Evolutionary conservation across 2,113 vertebrate genomes (phyloP), one percentile per base, ranked within the genome.

Genomic region (Cinclus mexicanus): DNA sequence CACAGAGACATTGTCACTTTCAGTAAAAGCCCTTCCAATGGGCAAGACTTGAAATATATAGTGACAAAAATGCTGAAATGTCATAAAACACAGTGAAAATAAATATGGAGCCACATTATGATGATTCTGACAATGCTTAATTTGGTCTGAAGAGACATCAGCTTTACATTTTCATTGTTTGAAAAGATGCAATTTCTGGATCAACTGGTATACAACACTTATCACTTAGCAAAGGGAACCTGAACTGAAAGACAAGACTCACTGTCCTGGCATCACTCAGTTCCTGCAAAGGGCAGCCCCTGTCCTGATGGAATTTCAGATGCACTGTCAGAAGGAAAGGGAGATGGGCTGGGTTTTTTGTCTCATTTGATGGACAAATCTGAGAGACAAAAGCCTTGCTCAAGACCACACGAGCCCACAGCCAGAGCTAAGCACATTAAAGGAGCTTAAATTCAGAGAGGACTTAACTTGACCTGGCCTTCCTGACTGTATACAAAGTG

Each of bases 11-110:
- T 2, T 11, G n/a, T 10, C 23, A 5, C 46, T 42, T 70, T 63
- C 77, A 71, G 24, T 8, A 25, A 64, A 76, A 65, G 26, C 33
- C 18, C 12, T 57, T 70, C 29, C 24, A 60, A 35, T 7, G 21
- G 31, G 37, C 39, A n/a, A 33, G 25, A 4, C 19, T 84, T 89
- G 1, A 20, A 88, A 63, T 4, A 33, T 1, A 11, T 0, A 37
- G 22, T 12, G n/a, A 52, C 24, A 74, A 91, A 86, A 87, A 33
- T 0, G 69, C 0, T 71, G 35, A 47, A 39, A 50, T 35, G 7
- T 9, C 49, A 39, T 9, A 41, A 65, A 77, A 79, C 14, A 53
- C 0, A 41, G 31, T 7, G 17, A 41, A 80, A 79, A 79, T 12
- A 90, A 88, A 77, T 9, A 63, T 0, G 2, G 37, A 90, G 49